Evolutionary conservation across 2,888 invertebrate genomes (phyloP).

Genomic region (Drosophila glabriapex): DNA sequence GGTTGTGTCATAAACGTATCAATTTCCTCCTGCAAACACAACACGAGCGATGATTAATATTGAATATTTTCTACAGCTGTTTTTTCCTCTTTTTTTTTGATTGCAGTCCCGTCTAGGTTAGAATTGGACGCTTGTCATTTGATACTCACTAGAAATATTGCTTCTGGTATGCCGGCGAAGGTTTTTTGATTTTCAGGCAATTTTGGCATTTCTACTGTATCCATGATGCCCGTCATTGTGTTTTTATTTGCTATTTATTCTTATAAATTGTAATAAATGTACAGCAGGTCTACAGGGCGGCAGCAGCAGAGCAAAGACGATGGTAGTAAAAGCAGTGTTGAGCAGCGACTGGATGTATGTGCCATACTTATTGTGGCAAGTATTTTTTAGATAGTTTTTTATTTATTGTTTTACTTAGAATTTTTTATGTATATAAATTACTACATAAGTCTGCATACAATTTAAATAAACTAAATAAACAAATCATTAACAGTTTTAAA

Average conservation of each 20-base stretch:
- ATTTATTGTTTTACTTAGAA: background rate
- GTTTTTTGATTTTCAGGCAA: constrained; percentile 86
- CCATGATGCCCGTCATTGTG: constrained; percentile 83
- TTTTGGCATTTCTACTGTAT: constrained; percentile 84
- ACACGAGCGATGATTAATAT: constrained; percentile 50
- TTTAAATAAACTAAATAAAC: background rate
- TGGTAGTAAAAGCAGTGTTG: constrained; percentile 38
- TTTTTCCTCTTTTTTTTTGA: constrained; percentile 27
- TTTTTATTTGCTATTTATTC: constrained; percentile 35
- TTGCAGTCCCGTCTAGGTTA: constrained; percentile 62
- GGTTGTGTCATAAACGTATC: constrained; percentile 95
- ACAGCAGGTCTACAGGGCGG: constrained; percentile 63
- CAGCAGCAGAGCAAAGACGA: constrained; percentile 31
- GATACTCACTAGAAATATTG: constrained; percentile 92
- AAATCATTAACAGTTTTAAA: background rate
- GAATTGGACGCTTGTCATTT: constrained; percentile 42
- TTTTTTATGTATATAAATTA: background rate
- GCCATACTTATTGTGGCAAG: background rate
- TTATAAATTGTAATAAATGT: constrained; percentile 52
- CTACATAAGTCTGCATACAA: background rate
- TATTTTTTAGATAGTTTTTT: constrained; percentile 16
- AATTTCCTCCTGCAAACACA: constrained; percentile 92
- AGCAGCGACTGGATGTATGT: background rate
- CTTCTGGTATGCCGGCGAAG: constrained; percentile 94
- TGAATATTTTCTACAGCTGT: constrained; percentile 48